phyloP scores from a whole-genome alignment of 2,113 vertebrate genomes.

The Anser brachyrhynchus region DNA sequence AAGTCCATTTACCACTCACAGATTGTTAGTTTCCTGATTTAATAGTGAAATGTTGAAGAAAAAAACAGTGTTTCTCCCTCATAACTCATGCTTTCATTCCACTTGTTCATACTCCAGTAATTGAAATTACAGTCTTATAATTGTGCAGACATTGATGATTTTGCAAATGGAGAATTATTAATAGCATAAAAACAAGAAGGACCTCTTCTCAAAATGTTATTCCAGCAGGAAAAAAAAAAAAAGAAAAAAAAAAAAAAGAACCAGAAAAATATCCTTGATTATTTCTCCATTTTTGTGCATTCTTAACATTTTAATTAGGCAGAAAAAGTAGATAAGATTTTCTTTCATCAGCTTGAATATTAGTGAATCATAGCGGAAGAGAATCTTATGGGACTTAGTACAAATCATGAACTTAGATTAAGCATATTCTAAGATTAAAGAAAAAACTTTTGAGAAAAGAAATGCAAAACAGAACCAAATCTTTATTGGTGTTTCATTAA shows the following conservation, averaged over 20 bases:
- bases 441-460: background rate
- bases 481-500: background rate
- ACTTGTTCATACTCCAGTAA: conserved; percentile 67
- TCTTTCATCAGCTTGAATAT: conserved; percentile 60
- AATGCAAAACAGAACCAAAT: background rate
- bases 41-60: conserved; percentile 64
- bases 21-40: conserved; percentile 68
- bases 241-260: background rate
- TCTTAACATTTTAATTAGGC: conserved; percentile 66
- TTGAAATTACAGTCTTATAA: conserved; percentile 68
- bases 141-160: conserved; percentile 65
- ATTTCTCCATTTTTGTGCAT: conserved; percentile 52
- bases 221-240: conserved; percentile 15
- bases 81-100: conserved; percentile 69
- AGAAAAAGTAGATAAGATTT: conserved; percentile 60
- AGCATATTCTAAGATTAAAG: background rate
- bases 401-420: background rate
- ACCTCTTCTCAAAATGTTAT: conserved; percentile 57
- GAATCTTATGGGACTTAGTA: background rate
- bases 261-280: conserved; percentile 65
- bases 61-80: conserved; percentile 61
- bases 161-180: conserved; percentile 69
- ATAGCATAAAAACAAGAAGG: conserved; percentile 57
- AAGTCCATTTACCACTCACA: conserved; percentile 68
- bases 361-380: conserved; percentile 42